Evolutionary conservation across 2,113 vertebrate genomes (phyloP).

Genomic region (Ciconia maguari): DNA sequence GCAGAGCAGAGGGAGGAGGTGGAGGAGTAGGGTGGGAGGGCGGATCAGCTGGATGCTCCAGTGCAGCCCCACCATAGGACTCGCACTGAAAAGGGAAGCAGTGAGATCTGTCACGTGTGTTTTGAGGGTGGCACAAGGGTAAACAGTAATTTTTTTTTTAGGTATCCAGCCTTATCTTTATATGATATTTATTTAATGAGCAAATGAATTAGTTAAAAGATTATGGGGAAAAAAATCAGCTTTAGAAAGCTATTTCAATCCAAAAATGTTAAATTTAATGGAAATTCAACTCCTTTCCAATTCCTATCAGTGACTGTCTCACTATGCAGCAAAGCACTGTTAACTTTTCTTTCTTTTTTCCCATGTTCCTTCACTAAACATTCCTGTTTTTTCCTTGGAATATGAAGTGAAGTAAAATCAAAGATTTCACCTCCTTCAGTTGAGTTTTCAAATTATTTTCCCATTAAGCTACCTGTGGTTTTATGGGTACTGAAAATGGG

Average conservation of each 20-base stretch:
- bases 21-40: neutral
- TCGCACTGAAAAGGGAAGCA: rapidly evolving
- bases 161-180: neutral
- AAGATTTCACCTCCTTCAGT: neutral
- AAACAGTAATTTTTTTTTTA: neutral
- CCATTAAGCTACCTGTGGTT: neutral
- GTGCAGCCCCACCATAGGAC: neutral
- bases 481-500: neutral
- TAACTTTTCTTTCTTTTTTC: neutral
- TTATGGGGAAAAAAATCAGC: rapidly evolving
- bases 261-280: neutral
- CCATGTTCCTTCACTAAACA: neutral
- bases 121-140: neutral
- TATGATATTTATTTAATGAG: neutral
- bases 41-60: neutral
- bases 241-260: neutral
- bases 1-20: neutral
- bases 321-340: neutral
- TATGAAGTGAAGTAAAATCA: neutral
- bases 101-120: rapidly evolving
- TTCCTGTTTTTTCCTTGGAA: neutral
- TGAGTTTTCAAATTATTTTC: neutral
- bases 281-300: neutral
- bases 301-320: neutral
- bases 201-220: neutral